phyloP scores from a whole-genome alignment of 2,113 vertebrate species.

The Elgaria multicarinata region DNA sequence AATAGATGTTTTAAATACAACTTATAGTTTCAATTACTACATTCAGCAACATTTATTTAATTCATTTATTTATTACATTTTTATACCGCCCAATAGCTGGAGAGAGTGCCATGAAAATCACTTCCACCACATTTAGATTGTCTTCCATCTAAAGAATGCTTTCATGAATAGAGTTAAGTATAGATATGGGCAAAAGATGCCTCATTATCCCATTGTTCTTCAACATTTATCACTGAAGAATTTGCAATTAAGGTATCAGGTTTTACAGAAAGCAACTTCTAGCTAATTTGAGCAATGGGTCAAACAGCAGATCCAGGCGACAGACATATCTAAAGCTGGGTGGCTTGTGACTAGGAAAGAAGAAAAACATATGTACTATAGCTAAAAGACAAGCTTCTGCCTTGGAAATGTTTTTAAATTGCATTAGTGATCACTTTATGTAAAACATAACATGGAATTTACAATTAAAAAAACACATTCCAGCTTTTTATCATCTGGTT shows the following conservation, averaged over 20 bases:
- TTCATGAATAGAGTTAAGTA: background rate
- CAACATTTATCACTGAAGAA: background rate
- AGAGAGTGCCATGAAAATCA: background rate
- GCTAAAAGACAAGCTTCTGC: background rate
- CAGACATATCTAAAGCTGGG: background rate
- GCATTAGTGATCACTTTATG: background rate
- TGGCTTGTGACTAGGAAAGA: background rate
- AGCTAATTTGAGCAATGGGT: background rate
- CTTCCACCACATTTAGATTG: background rate
- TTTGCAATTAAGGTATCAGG: background rate
- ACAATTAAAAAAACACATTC: background rate
- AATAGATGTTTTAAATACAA: background rate
- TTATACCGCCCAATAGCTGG: no score
- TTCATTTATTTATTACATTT: no score
- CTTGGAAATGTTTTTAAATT: background rate
- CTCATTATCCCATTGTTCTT: background rate
- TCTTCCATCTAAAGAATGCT: background rate
- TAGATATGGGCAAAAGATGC: background rate
- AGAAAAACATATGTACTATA: background rate
- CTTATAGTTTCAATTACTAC: background rate
- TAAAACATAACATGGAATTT: background rate
- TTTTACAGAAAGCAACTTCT: background rate
- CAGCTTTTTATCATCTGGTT: background rate
- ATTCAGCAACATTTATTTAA: background rate
- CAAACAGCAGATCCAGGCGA: background rate